These are phyloP conservation scores for Glyptemys insculpta DNA, from an alignment of 2,797 vertebrate species.

Conservation along the genomic window DNA sequence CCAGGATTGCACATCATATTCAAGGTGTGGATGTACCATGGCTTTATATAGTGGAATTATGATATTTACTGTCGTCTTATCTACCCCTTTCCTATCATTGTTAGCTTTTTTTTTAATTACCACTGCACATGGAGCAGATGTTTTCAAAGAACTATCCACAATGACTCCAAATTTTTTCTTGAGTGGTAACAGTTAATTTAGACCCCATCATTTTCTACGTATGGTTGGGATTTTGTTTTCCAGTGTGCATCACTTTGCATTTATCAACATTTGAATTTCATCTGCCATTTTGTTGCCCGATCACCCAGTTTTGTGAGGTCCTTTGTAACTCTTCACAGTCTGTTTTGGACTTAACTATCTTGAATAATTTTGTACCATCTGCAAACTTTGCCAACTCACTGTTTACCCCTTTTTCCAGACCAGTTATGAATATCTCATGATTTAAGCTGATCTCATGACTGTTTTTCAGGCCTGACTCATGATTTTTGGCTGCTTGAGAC, in stretches of 20 bases:
- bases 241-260: neutral
- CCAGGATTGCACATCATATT: neutral
- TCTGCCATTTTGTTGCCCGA: neutral
- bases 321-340: too few species aligned
- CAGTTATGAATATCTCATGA: neutral
- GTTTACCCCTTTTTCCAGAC: neutral
- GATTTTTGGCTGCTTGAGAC: constrained; percentile 63
- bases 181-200: neutral
- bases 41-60: neutral
- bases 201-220: neutral
- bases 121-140: neutral
- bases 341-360: too few species aligned
- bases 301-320: neutral
- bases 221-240: neutral
- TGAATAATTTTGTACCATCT: neutral
- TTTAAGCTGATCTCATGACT: constrained; percentile 47
- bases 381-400: neutral
- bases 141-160: neutral
- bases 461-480: constrained; percentile 51
- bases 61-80: neutral
- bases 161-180: neutral
- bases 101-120: neutral
- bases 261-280: neutral
- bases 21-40: neutral
- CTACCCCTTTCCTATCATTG: neutral